Percentiles rank a stretch among this genome's conserved stretches.
These are phyloP conservation scores for Pseudochirops cupreus DNA, from an alignment of 2,797 vertebrate species.

Conservation along the genomic window DNA sequence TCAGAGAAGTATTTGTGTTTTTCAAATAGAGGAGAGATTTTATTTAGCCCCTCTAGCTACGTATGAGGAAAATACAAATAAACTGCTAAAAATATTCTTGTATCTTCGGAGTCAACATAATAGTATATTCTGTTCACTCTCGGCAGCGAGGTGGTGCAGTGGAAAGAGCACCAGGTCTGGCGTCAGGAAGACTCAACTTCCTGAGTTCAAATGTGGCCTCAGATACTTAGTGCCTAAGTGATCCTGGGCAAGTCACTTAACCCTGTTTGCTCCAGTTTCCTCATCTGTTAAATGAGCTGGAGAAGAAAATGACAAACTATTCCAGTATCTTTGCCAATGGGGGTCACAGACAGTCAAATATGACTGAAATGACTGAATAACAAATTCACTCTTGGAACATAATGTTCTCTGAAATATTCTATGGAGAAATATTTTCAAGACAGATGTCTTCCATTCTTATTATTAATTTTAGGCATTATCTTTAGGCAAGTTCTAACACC, in stretches of 20 bases:
- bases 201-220: neutral
- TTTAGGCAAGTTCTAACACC: conserved; percentile 23
- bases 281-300: neutral
- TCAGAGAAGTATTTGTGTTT: neutral
- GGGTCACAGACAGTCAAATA: neutral
- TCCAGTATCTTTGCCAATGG: neutral
- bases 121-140: conserved; percentile 8
- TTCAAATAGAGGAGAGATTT: neutral
- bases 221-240: neutral
- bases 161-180: neutral
- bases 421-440: neutral
- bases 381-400: neutral
- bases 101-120: conserved; percentile 31
- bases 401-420: conserved; percentile 25
- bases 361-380: neutral
- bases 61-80: conserved; percentile 45
- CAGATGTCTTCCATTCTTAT: conserved; percentile 29
- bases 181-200: neutral
- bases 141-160: neutral
- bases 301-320: neutral
- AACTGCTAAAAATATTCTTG: conserved; percentile 37
- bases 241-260: neutral
- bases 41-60: conserved; percentile 37
- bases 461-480: conserved; percentile 42
- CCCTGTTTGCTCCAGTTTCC: neutral